A percentile compares a stretch with the other conserved stretches of the same genome.
phyloP scores from a whole-genome alignment of 1,140 invertebrate genomes.

The Parapsyche elsis region DNA sequence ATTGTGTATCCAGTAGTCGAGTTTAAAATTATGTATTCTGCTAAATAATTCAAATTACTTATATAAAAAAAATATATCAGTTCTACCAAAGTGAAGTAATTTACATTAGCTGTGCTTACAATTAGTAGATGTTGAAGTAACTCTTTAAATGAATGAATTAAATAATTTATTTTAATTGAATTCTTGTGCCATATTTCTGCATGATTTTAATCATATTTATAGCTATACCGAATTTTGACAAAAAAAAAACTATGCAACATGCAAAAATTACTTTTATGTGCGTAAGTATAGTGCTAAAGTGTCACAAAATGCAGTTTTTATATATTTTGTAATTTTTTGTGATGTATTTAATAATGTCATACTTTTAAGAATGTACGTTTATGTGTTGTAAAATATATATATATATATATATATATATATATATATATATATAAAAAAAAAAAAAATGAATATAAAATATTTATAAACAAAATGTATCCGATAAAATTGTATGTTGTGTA shows the following conservation, averaged over 20 bases:
- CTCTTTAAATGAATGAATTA: not conserved
- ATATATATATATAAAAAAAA: not conserved
- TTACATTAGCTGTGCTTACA: slow-evolving; percentile 3
- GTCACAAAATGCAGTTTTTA: slow-evolving; percentile 8
- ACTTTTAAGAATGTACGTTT: slow-evolving; percentile 39
- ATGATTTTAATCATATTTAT: not conserved
- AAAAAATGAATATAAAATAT: slow-evolving; percentile 1
- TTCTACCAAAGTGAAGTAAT: not conserved
- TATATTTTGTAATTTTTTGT: slow-evolving; percentile 23
- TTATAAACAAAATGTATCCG: not conserved
- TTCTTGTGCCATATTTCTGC: slow-evolving; percentile 42
- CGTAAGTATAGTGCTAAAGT: not conserved
- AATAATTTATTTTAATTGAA: slow-evolving; percentile 39
- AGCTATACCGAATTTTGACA: not conserved
- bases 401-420: slow-evolving; percentile 23
- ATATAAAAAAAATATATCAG: not conserved
- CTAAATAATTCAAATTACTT: not conserved
- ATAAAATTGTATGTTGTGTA: slow-evolving; percentile 23
- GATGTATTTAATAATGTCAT: slow-evolving; percentile 27
- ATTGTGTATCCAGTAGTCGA: not conserved
- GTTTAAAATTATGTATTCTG: not conserved
- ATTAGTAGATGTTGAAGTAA: not conserved
- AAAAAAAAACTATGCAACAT: not conserved
- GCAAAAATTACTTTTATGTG: not conserved
- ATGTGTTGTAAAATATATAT: slow-evolving; percentile 51